Evolutionary conservation across 2,888 invertebrate species (phyloP), one percentile per base, ranked within the genome.

Genomic region (Hylaea fasciaria): DNA sequence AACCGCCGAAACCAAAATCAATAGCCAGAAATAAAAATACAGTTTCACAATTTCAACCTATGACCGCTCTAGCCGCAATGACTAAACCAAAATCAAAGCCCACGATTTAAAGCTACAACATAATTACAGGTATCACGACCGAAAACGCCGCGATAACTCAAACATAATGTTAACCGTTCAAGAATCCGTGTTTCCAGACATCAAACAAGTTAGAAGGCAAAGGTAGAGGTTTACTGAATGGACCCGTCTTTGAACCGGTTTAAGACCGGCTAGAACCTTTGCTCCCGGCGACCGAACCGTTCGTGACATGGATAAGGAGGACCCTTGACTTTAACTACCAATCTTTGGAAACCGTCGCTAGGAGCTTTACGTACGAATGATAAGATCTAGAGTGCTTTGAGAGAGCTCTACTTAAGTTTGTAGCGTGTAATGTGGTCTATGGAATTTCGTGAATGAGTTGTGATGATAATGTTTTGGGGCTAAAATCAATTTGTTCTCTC

Each of bases 211-310:
- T 65, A 49, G 28, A 53, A 47, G 22, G 29, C 47, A 51, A 56
- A 65, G 64, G 58, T 68, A 50, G 32, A 60, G 64, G 64, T 64
- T 66, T 62, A 65, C 62, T 65, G 62, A 66, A 68, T 68, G 65
- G 57, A 41, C 50, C 43, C 39, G 45, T 39, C 44, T 41, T 11
- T 2, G 45, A 66, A 66, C 68, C 64, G 66, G 68, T 68, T 58
- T 35, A n/a, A 37, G 40, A 40, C 55, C 46, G 53, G 11, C 45
- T 13, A 55, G 56, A 45, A 61, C 61, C 61, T 62, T 62, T 62
- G 52, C 52, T 56, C 52, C 48, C 52, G 56, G 39, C 44, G 60
- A 41, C 40, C 43, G 52, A 58, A 59, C 61, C 58, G 68, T 55
- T 64, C 59, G 53, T 57, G 62, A 64, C 66, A 66, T 63, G 68